Evolutionary conservation across 2,113 vertebrate species (phyloP), one percentile per base, ranked within the genome.

Genomic region (Tachysurus fulvidraco): DNA sequence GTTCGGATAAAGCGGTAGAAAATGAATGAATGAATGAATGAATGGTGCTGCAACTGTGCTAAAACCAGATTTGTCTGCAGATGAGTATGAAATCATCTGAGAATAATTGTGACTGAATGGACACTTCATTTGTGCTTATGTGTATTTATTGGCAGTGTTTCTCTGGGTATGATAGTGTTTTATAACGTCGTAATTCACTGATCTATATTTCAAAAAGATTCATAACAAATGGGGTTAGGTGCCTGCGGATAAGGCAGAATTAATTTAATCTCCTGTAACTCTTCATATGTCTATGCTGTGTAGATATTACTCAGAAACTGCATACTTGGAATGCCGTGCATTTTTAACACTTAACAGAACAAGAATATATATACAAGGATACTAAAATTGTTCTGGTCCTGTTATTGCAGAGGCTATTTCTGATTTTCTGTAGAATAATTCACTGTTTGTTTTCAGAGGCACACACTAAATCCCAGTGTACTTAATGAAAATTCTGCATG

Each of bases 401-500:
- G 17, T 59, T 17, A 41, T 23, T 57, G 54, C 28, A 36, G 23
- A 59, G 28, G 19, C 30, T 80, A 54, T 89, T 55, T 74, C n/a
- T 57, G 71, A 60, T 71, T 62, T 46, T 64, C 59, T 81, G 64
- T 17, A 74, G 54, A 83, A 88, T 80, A 80, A 78, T 74, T 85
- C 30, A 83, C 54, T 60, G 69, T 62, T 62, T 85, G 78, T 86
- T 88, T 84, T 67, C 59, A 46, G 25, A 52, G 81, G 13, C 77
- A 77, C n/a, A 71, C 59, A 88, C 80, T 87, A 83, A 57, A 41
- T 79, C 67, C 85, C 81, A 87, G 80, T 87, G 88, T 88, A 87
- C 87, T 88, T 90, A 90, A 90, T 88, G 87, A 88, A 80, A 73
- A 77, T 76, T 78, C 83, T 83, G 83, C 85, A 89, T 92, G 87